Evolutionary conservation across 2,113 vertebrate species (phyloP), one percentile per base, ranked within the genome.

Genomic region (Bos indicus): DNA sequence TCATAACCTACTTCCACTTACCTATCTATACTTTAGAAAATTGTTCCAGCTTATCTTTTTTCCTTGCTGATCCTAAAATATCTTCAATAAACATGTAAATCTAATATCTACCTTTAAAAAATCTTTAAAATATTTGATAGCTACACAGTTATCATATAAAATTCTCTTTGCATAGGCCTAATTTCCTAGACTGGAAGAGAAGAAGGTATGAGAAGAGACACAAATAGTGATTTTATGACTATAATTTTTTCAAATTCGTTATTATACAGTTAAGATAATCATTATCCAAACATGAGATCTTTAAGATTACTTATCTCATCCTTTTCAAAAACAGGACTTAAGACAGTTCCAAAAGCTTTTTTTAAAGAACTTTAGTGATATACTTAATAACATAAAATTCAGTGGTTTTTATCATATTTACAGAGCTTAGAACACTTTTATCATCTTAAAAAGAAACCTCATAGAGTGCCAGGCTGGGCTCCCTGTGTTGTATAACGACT

Each of bases 41-140:
- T 80, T 46, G 86, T 88, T 88, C 28, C 36, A 85, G 28, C 40
- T 30, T 71, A 77, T 59, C 13, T 88, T n/a, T 89, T 96, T 96
- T 88, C 62, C 33, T 93, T 88, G 51, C 15, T 88, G 46, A 74
- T 19, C 16, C 52, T 90, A 81, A 93, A 90, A 51, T 64, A 16
- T 71, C 59, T 97, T 74, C 52, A 33, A 80, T 87, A 97, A 91
- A 62, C 60, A 86, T 64, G 30, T 52, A 96, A 94, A 94, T 46
- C 19, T 86, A 43, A 46, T 78, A 92, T 92, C 94, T 74, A 90
- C n/a, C 82, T 71, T 74, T 56, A 91, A 81, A 52, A 78, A 51
- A 52, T 96, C 59, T 77, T 80, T 28, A 46, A 90, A 93, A 77
- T 94, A 91, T 43, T 94, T 95, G n/a, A 87, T 33, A 92, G 78